phyloP scores from a whole-genome alignment of 2,797 vertebrate species.

The Nannoperca australis region DNA sequence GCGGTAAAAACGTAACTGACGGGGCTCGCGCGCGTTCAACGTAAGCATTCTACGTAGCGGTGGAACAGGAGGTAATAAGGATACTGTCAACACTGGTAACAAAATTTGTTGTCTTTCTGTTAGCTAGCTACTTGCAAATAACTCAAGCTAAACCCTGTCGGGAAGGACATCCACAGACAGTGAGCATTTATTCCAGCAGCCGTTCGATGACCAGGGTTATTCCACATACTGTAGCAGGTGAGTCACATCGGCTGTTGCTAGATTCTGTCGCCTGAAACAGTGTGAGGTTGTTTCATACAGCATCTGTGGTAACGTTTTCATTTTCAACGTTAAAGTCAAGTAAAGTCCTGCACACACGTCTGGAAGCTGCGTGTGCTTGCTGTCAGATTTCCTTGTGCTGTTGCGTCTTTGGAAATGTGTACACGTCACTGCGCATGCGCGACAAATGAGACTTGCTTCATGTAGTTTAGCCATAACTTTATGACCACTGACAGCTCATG shows the following conservation, averaged over 20 bases:
- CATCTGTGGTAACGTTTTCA: too few relatives aligned
- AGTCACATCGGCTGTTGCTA: conserved; percentile 51
- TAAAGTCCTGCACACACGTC: accelerated
- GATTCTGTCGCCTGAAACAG: not conserved
- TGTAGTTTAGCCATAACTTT: too few relatives aligned
- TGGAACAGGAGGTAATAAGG: conserved; percentile 1
- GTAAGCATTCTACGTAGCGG: conserved; percentile 47
- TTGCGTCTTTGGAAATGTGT: conserved; percentile 72
- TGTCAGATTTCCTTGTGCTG: conserved; percentile 11
- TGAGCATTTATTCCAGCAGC: not conserved
- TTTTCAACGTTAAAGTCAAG: not conserved
- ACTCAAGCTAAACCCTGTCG: not conserved
- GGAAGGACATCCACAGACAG: not conserved
- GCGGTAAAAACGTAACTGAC: conserved; percentile 29
- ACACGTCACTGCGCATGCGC: conserved; percentile 61
- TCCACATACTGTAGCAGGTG: conserved; percentile 74
- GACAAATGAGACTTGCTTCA: conserved; percentile 4
- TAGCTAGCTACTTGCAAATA: not conserved
- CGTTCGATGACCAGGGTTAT: conserved; percentile 14
- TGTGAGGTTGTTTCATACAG: not conserved
- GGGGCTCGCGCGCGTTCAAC: not conserved
- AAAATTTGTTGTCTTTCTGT: not conserved
- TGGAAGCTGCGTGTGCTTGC: not conserved
- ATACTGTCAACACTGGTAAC: not conserved
- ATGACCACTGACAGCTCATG: too few relatives aligned